Evolutionary conservation across 2,888 invertebrate genomes (phyloP), one percentile per base, ranked within the genome.

Genomic region (Resseliella maxima): DNA sequence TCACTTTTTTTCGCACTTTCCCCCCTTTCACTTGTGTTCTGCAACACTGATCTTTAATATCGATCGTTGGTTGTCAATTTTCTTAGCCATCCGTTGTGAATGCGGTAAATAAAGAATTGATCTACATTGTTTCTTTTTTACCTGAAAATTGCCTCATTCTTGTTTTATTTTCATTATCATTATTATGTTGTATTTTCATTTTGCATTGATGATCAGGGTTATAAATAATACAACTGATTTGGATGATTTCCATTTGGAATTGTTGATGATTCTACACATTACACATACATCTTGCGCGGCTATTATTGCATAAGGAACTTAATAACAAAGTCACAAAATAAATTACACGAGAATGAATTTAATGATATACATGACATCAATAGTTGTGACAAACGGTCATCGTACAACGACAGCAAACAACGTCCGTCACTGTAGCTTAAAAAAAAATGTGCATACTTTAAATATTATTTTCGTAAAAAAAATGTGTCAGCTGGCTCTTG

Each of bases 1-100:
- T 83, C 83, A 83, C 38, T 83, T 83, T 83, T 38, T n/a, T 38
- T 83, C 38, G 38, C 83, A 83, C 83, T 83, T 83, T 83, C 83
- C n/a, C 83, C 31, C 24, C 18, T 10, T 35, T 50, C 50, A 50
- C 59, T 59, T 31, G 72, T 1, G 72, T 72, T 72, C 72, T 72
- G 72, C 59, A 59, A 59, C 59, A 24, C 27, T 59, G 59, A 59
- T 59, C 59, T 3, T 35, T 31, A 72, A 72, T 72, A 72, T 35
- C 72, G 27, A 72, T 59, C 24, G 2, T 59, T 59, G 27, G n/a
- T 8, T 59, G 59, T 24, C 59, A 59, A 24, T 24, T 59, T 59
- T 59, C 27, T 3, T 24, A 24, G 27, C 12, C 27, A 12, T 24
- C 12, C 59, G 18, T 59, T 2, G 27, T 59, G n/a, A n/a, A n/a